phyloP scores from a whole-genome alignment of 2,113 vertebrate species.

The Cochlearius cochlearius region DNA sequence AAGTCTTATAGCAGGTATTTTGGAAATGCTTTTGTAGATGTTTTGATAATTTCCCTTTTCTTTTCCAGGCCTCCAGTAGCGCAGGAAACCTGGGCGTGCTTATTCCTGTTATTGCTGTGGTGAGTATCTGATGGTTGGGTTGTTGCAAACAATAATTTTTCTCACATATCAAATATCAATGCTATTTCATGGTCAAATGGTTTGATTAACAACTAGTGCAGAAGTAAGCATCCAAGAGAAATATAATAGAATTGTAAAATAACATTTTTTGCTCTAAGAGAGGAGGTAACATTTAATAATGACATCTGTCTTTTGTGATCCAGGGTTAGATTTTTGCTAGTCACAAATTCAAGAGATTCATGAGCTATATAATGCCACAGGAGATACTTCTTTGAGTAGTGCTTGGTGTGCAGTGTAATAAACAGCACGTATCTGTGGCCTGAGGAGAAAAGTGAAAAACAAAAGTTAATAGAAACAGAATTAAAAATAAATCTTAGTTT shows the following conservation, averaged over 20 bases:
- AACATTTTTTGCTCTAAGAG: not conserved
- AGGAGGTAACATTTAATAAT: not conserved
- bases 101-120: conserved; percentile 97
- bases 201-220: not conserved
- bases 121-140: conserved; percentile 69
- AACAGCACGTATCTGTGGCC: not conserved
- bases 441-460: not conserved
- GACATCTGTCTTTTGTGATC: not conserved
- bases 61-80: conserved; percentile 89
- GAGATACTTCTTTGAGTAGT: not conserved
- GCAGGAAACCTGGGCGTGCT: conserved; percentile 96
- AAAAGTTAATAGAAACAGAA: not conserved
- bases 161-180: not conserved
- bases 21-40: not conserved
- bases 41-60: not conserved
- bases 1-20: not conserved
- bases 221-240: not conserved
- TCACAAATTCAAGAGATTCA: not conserved
- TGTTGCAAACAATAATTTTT: not conserved
- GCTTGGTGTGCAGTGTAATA: not conserved
- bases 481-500: not conserved
- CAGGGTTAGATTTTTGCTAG: not conserved
- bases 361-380: not conserved
- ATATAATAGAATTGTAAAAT: not conserved
- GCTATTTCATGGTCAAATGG: not conserved